phyloP scores from a whole-genome alignment of 2,888 invertebrate species.

The Hylaea fasciaria region DNA sequence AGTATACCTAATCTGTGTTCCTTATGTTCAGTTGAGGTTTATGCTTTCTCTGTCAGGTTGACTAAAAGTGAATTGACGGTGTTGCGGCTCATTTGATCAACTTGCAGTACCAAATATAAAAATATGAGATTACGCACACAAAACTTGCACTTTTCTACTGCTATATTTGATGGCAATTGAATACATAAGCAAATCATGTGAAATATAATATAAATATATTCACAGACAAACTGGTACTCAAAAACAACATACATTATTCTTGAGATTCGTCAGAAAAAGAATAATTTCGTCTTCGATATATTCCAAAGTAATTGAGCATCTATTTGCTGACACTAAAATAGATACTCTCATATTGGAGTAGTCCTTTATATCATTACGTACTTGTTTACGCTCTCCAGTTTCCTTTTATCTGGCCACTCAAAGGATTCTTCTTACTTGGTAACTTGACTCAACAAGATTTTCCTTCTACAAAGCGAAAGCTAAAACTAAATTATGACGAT shows the following conservation, averaged over 20 bases:
- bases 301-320: slow-evolving; percentile 21
- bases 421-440: slow-evolving; percentile 20
- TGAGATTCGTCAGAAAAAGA: slow-evolving; percentile 9
- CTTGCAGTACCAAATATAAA: too few species aligned
- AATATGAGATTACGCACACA: too few species aligned
- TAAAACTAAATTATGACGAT: slow-evolving; percentile 29
- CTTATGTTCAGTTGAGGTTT: too few species aligned
- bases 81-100: too few species aligned
- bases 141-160: too few species aligned
- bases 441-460: slow-evolving; percentile 20
- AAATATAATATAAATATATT: too few species aligned
- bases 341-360: slow-evolving; percentile 27
- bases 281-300: slow-evolving; percentile 22
- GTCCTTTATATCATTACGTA: slow-evolving; percentile 31
- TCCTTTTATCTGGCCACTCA: slow-evolving; percentile 29
- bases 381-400: slow-evolving; percentile 31
- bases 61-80: too few species aligned
- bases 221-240: neutral
- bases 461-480: slow-evolving; percentile 26
- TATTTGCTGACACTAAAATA: slow-evolving; percentile 29
- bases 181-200: too few species aligned
- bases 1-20: too few species aligned
- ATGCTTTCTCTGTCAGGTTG: too few species aligned
- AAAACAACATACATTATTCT: slow-evolving; percentile 6
- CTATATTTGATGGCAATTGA: too few species aligned